Percentiles rank a stretch among this genome's conserved stretches.
Evolutionary conservation across 1,140 invertebrate species (phyloP).

Genomic region (Lordiphosa collinella): DNA sequence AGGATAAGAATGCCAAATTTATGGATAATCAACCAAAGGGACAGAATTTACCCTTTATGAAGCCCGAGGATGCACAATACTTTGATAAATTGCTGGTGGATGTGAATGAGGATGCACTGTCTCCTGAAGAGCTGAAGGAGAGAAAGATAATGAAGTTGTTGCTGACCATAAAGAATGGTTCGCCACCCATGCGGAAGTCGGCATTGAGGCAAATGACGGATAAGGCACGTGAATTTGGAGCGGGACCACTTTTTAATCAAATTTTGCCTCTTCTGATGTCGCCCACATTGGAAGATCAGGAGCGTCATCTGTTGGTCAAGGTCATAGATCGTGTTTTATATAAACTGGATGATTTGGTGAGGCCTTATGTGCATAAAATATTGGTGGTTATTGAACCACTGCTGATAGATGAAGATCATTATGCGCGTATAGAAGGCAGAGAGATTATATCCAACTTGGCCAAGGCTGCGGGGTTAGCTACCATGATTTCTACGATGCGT

Average conservation of each 20-base stretch:
- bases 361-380: conserved; percentile 99
- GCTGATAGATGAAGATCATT: conserved; percentile 99
- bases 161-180: conserved; percentile 99
- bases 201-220: conserved; percentile 98
- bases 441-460: conserved; percentile 99
- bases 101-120: conserved; percentile 97
- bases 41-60: conserved; percentile 97
- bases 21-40: conserved; percentile 97
- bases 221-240: conserved; percentile 98
- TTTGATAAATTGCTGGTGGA: conserved; percentile 99
- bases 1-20: conserved; percentile 90
- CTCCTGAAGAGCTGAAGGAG: conserved; percentile 98
- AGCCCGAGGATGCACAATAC: conserved; percentile 99
- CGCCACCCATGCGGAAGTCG: conserved; percentile 99
- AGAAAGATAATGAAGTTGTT: conserved; percentile 99
- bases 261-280: conserved; percentile 99
- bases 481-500: conserved; percentile 99
- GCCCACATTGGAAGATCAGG: conserved; percentile 99
- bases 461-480: conserved; percentile 99
- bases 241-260: conserved; percentile 99
- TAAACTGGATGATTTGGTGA: conserved; percentile 98
- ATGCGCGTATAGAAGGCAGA: conserved; percentile 98
- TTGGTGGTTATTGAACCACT: conserved; percentile 99
- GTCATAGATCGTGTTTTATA: conserved; percentile 99
- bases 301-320: conserved; percentile 99